Percentiles rank a stretch among this genome's conserved stretches.
Evolutionary conservation across 2,113 vertebrate species (phyloP).

Genomic region (Tragulus kanchil): DNA sequence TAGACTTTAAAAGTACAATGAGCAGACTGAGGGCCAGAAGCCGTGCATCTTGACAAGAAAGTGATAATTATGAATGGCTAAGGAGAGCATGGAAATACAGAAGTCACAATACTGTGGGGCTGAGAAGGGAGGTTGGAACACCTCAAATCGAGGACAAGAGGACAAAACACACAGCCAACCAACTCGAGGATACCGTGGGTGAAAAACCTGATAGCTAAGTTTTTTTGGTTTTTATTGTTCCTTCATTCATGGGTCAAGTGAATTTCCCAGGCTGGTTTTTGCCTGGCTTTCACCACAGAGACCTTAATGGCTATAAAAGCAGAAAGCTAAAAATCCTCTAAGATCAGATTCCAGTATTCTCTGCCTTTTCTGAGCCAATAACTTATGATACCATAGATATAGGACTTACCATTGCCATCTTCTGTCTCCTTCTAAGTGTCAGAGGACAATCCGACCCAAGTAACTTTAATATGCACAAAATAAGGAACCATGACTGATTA

Average conservation of each 20-base stretch:
- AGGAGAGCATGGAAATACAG: conserved; percentile 58
- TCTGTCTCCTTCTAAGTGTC: not conserved
- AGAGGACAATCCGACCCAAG: not conserved
- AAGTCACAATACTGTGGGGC: conserved; percentile 22
- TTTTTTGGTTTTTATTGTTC: not conserved
- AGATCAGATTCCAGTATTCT: not conserved
- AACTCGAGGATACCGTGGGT: not conserved
- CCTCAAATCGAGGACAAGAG: not conserved
- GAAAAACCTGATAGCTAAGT: not conserved
- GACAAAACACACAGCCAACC: not conserved
- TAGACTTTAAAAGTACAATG: conserved; percentile 69
- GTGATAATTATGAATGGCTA: conserved; percentile 65
- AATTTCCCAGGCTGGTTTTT: not conserved
- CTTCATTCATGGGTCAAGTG: not conserved
- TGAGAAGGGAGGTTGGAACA: conserved; percentile 29
- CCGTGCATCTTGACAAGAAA: conserved; percentile 22
- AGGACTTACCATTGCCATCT: not conserved
- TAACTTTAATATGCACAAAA: not conserved
- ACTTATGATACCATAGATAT: not conserved
- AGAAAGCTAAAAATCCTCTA: not conserved
- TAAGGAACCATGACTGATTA: not conserved
- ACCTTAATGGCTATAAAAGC: not conserved
- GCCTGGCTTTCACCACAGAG: not conserved
- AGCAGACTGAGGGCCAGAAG: conserved; percentile 64
- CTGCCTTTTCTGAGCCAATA: not conserved